Conservation (phyloP, 1,140 invertebrate species). For the Goniozus legneri region DNA sequence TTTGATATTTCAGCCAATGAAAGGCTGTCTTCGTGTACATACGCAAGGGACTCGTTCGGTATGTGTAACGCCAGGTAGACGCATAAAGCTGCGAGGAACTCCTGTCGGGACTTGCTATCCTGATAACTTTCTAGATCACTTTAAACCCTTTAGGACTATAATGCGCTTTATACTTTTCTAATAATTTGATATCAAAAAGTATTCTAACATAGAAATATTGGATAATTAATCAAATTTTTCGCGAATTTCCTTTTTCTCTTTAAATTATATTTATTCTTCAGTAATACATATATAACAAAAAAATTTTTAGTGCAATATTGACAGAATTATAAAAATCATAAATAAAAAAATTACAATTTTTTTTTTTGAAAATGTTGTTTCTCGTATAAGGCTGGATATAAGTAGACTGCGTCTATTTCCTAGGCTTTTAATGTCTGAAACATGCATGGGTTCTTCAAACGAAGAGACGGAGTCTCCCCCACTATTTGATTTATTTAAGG, state of each 20-base stretch:
- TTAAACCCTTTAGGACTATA: conserved; percentile 27
- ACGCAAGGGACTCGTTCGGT: not conserved
- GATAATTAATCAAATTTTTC: not conserved
- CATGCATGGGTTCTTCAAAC: too few relatives aligned
- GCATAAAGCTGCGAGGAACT: conserved; percentile 5
- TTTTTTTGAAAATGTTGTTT: too few relatives aligned
- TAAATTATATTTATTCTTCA: not conserved
- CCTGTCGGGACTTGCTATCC: conserved; percentile 19
- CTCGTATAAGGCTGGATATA: too few relatives aligned
- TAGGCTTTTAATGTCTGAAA: too few relatives aligned
- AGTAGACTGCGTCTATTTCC: too few relatives aligned
- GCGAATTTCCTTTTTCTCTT: not conserved
- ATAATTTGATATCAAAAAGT: conserved; percentile 12
- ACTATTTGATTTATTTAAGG: too few relatives aligned
- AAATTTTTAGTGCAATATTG: not conserved
- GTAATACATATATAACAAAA: not conserved
- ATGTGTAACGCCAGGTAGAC: not conserved
- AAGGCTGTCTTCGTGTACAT: not conserved
- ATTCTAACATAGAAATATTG: not conserved
- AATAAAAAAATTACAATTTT: not conserved
- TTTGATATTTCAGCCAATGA: not conserved
- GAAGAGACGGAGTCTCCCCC: too few relatives aligned
- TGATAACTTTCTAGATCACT: conserved; percentile 35
- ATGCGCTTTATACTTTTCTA: conserved; percentile 26
- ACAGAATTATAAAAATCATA: not conserved